Base-by-base conservation (phyloP, 2,888 invertebrate genomes). In the Branchinecta sandiegonensis region DNA sequence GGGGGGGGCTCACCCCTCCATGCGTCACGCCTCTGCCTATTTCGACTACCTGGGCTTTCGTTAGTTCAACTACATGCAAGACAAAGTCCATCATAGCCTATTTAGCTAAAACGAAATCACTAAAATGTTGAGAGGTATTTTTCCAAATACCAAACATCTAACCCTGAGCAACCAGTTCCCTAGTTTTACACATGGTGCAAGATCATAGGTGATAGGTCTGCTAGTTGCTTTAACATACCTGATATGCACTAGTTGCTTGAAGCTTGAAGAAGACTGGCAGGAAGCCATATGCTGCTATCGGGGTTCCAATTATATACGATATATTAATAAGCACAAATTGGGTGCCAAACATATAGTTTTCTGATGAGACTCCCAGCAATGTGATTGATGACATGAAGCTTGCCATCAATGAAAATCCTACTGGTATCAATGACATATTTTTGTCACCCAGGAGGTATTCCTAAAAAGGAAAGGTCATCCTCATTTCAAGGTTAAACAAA, bases 381-480 rank as follows among this genome's bases (percentile, higher is more conserved):
- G 91, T 90, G 68, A 94, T 85, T 48, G 93, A 90, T 1, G 93
- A 93, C 87, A 94, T 90, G 77, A 93, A 93, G 63, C 91, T 90
- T n/a, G 92, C 91, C 88, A 93, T 90, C 70, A 94, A 78, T 3
- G 92, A 92, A 72, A 93, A 88, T 7, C 91, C 88, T 1, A 94
- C 90, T 0, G 93, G 90, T 9, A 81, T 76, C 73, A 89, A 81
- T 8, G 87, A 83, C 87, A 93, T 88, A 71, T 86, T 88, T 70
- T 85, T 83, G 75, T 90, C 86, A 0, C 90, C 94, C 69, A 90
- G 77, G 70, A 94, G 82, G 76, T 89, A 94, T 78, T 92, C 92
- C 85, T 89, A 78, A 68, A 79, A 67, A 48, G 46, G 56, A 68
- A 66, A 47, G 46, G 8, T 13, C 46, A 8, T 48, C 14, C 67